A percentile compares a stretch with the other conserved stretches of the same genome.
Conservation (phyloP, 2,888 invertebrate genomes). For the Mythimna impura region DNA sequence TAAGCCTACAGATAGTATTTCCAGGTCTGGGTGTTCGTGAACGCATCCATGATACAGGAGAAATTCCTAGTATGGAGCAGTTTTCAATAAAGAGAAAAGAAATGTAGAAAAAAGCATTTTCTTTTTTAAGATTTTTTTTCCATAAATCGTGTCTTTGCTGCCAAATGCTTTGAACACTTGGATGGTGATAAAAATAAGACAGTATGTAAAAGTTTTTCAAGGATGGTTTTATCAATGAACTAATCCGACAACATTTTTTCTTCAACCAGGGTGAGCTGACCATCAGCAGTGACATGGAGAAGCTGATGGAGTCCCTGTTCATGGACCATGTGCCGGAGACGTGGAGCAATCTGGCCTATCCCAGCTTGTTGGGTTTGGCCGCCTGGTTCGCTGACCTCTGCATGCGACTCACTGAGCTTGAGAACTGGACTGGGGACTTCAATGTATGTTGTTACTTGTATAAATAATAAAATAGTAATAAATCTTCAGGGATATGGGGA, state of each 20-base stretch:
- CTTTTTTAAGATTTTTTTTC: too few species aligned
- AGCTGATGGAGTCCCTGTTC: slow-evolving; percentile 95
- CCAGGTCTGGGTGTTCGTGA: too few species aligned
- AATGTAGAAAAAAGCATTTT: too few species aligned
- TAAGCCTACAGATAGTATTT: too few species aligned
- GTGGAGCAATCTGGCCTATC: slow-evolving; percentile 97
- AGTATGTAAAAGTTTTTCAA: too few species aligned
- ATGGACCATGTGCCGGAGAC: slow-evolving; percentile 96
- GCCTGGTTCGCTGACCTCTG: slow-evolving; percentile 97
- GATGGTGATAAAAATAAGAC: too few species aligned
- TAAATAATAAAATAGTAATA: too few species aligned
- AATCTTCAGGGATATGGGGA: background rate
- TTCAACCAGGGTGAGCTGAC: slow-evolving; percentile 95
- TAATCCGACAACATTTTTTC: background rate
- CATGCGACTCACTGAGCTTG: slow-evolving; percentile 94
- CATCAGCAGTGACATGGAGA: slow-evolving; percentile 98
- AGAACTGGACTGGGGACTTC: slow-evolving; percentile 97
- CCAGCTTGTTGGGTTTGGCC: slow-evolving; percentile 95
- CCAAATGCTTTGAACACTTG: too few species aligned
- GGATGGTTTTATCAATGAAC: background rate
- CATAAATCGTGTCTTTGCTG: too few species aligned
- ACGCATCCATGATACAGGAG: too few species aligned
- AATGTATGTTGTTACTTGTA: slow-evolving; percentile 81
- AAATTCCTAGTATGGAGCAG: too few species aligned
- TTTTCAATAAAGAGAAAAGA: too few species aligned